Evolutionary conservation across 2,113 vertebrate genomes (phyloP).

Genomic region (Zosterops borbonicus): DNA sequence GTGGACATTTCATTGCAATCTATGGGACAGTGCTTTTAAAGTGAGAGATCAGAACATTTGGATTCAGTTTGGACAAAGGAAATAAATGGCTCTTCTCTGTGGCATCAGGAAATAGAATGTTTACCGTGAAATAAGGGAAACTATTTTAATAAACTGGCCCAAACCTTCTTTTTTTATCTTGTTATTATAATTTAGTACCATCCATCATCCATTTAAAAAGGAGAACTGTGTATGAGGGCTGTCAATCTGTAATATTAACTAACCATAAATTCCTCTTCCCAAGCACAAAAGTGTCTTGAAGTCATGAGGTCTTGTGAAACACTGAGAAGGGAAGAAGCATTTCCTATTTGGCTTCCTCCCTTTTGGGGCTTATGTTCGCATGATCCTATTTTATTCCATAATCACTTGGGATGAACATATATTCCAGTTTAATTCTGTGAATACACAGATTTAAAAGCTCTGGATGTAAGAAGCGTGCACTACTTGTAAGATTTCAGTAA

Average conservation of each 20-base stretch:
- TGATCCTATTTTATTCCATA: neutral
- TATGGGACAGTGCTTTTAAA: neutral
- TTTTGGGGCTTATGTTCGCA: neutral
- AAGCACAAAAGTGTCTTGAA: neutral
- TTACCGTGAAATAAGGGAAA: neutral
- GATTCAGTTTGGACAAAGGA: neutral
- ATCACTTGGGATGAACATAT: neutral
- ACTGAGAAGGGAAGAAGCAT: neutral
- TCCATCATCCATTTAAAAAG: neutral
- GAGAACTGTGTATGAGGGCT: neutral
- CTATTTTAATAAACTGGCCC: neutral
- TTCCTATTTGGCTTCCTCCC: neutral
- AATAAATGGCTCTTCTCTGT: neutral
- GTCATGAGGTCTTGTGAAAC: neutral
- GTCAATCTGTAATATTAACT: neutral
- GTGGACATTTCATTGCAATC: neutral
- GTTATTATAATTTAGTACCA: neutral
- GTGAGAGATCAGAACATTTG: neutral
- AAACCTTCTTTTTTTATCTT: neutral
- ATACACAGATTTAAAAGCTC: neutral
- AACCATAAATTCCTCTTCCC: neutral
- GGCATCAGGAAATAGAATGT: neutral
- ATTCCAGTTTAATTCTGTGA: neutral
- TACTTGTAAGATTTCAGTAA: neutral
- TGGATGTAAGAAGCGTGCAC: neutral